Conservation (phyloP, 2,888 invertebrate species). For the Drosophila heteroneura region DNA sequence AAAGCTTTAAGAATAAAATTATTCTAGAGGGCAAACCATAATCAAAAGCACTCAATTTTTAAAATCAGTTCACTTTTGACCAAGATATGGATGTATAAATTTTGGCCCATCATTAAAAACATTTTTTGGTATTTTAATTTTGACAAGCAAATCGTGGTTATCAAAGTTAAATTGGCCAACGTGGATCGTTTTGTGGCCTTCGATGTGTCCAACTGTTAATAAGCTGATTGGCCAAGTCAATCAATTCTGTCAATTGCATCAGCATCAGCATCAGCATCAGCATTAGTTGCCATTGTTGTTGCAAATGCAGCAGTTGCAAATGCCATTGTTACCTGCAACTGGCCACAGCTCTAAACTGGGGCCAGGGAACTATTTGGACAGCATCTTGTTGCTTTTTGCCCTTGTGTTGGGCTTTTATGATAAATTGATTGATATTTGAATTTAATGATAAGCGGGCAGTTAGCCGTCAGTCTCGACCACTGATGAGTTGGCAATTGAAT, state of each 20-base stretch:
- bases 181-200: not conserved
- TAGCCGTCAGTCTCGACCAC: constrained; percentile 45
- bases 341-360: not conserved
- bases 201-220: constrained; percentile 15
- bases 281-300: constrained; percentile 13
- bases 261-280: not conserved
- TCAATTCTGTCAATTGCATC: constrained; percentile 41
- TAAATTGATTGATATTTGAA: constrained; percentile 81
- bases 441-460: constrained; percentile 71
- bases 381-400: constrained; percentile 1
- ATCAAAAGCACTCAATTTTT: not conserved
- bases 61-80: not conserved
- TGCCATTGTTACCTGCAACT: constrained; percentile 32
- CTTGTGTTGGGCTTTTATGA: constrained; percentile 59
- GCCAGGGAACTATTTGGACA: not conserved
- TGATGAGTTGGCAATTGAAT: constrained; percentile 70
- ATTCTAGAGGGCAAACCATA: not conserved
- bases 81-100: not conserved
- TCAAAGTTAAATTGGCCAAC: not conserved
- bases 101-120: not conserved
- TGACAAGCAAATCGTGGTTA: not conserved
- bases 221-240: constrained; percentile 43
- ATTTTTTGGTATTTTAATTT: not conserved
- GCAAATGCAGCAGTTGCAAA: constrained; percentile 21
- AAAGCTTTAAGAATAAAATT: not conserved